A percentile compares a stretch with the other conserved stretches of the same genome.
Evolutionary conservation across 1,140 invertebrate species (phyloP).

Genomic region (Helicoverpa armigera): DNA sequence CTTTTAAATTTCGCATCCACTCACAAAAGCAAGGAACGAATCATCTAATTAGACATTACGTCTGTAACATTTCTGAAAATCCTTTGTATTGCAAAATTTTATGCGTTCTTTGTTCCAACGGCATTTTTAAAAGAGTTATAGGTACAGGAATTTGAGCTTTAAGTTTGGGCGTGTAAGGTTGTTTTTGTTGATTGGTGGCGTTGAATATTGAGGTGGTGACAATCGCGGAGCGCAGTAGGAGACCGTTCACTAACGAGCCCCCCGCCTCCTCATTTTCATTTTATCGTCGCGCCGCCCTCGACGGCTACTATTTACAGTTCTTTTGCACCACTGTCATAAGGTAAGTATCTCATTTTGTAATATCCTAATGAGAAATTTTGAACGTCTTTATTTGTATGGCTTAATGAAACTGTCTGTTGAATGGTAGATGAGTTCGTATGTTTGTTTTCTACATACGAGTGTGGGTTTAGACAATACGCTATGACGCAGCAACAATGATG

Average conservation of each 20-base stretch:
- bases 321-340: slow-evolving; percentile 59
- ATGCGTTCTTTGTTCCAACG: slow-evolving; percentile 77
- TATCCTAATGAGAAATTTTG: slow-evolving; percentile 58
- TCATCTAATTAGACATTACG: slow-evolving; percentile 82
- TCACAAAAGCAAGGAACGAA: slow-evolving; percentile 60
- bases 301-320: slow-evolving; percentile 66
- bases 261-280: slow-evolving; percentile 76
- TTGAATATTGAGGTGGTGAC: slow-evolving; percentile 74
- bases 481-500: background rate
- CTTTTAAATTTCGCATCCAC: slow-evolving; percentile 44
- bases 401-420: slow-evolving; percentile 11
- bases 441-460: background rate
- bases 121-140: slow-evolving; percentile 62
- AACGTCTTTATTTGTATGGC: slow-evolving; percentile 41
- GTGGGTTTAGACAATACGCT: background rate
- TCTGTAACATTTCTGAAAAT: slow-evolving; percentile 80
- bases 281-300: slow-evolving; percentile 67
- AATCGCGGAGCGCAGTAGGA: slow-evolving; percentile 70
- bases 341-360: slow-evolving; percentile 61
- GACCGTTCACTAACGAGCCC: slow-evolving; percentile 75
- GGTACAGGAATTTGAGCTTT: slow-evolving; percentile 57
- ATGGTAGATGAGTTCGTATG: background rate
- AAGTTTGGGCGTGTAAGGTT: slow-evolving; percentile 55
- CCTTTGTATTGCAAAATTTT: slow-evolving; percentile 81
- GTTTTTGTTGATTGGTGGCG: slow-evolving; percentile 54